Percentiles rank a stretch among this genome's conserved stretches.
phyloP scores from a whole-genome alignment of 2,113 vertebrate genomes.

The Vireo altiloquus region DNA sequence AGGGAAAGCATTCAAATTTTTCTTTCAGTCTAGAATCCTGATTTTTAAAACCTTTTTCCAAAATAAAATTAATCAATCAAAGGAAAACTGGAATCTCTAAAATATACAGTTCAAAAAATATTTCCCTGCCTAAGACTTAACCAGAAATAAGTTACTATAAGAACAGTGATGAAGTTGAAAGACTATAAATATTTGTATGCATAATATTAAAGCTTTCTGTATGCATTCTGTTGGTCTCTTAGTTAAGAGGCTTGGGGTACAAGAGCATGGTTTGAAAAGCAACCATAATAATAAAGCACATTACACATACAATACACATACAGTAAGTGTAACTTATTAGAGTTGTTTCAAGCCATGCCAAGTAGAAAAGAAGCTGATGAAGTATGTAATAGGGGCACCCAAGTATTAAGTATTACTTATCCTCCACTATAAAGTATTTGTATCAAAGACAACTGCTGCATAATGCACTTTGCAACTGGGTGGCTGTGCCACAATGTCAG shows the following conservation, averaged over 20 bases:
- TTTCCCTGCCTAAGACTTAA: neutral
- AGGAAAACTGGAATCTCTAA: neutral
- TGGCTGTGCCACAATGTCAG: neutral
- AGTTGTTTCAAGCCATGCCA: constrained; percentile 7
- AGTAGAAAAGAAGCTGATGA: neutral
- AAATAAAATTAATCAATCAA: neutral
- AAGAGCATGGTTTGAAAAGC: neutral
- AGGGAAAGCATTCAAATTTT: neutral
- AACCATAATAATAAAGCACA: neutral
- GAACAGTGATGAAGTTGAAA: neutral
- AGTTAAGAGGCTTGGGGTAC: neutral
- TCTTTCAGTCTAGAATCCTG: neutral
- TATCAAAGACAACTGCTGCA: neutral
- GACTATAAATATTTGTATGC: neutral
- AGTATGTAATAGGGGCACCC: neutral
- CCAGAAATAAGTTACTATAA: neutral
- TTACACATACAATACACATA: neutral
- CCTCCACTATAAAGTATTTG: neutral
- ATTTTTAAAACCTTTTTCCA: neutral
- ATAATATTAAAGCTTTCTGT: neutral
- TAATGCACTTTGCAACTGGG: neutral
- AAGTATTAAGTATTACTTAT: neutral
- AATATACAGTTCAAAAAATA: neutral
- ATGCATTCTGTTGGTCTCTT: neutral
- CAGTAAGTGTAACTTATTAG: neutral